Evolutionary conservation across 1,140 invertebrate species (phyloP).

Genomic region (Phymorhynchus buccinoides): DNA sequence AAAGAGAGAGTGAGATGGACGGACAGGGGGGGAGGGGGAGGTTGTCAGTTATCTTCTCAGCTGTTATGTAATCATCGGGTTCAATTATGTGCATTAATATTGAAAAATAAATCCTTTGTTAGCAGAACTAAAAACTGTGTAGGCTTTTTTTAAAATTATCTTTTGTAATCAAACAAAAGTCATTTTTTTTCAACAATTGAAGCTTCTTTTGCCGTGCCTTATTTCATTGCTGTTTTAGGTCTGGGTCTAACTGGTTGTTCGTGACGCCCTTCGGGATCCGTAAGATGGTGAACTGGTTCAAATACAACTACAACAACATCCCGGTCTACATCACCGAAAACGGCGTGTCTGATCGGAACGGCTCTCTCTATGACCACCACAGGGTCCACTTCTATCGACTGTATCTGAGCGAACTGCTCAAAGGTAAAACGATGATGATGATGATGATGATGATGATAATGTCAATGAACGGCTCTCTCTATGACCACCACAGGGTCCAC

Average conservation of each 20-base stretch:
- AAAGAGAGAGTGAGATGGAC: too few relatives aligned
- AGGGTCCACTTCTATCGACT: conserved; percentile 76
- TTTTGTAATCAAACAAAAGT: too few relatives aligned
- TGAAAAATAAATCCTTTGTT: too few relatives aligned
- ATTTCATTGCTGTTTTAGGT: conserved; percentile 40
- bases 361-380: conserved; percentile 76
- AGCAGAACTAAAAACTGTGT: too few relatives aligned
- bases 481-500: conserved; percentile 76
- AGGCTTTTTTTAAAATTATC: too few relatives aligned
- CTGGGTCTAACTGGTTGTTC: conserved; percentile 65
- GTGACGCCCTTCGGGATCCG: conserved; percentile 80
- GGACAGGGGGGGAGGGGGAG: too few relatives aligned
- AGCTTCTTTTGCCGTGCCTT: too few relatives aligned
- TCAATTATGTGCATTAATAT: too few relatives aligned
- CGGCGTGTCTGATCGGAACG: conserved; percentile 76
- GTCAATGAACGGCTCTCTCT: conserved; percentile 73
- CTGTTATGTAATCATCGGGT: too few relatives aligned
- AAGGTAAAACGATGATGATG: conserved; percentile 58
- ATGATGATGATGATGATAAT: too few relatives aligned
- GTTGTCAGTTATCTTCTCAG: too few relatives aligned
- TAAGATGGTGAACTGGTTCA: conserved; percentile 79
- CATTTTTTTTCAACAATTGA: too few relatives aligned
- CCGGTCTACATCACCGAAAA: conserved; percentile 82
- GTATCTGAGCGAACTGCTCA: conserved; percentile 80
- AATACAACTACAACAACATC: conserved; percentile 78